These are phyloP conservation scores for Pao palembangensis DNA, from an alignment of 2,113 vertebrate species.

Conservation along the genomic window DNA sequence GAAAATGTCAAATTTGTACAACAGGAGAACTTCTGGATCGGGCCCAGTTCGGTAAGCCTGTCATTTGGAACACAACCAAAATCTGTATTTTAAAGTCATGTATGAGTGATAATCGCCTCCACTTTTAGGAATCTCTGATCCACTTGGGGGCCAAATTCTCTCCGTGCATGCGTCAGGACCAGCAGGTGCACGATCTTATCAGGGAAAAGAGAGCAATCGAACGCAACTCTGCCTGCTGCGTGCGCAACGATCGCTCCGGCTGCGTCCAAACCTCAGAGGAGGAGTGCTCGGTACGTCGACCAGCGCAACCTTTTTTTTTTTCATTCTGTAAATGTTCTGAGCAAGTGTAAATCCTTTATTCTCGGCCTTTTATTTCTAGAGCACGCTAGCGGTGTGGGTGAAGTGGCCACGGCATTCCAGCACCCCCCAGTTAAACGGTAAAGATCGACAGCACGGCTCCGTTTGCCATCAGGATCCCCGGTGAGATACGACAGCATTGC, in stretches of 20 bases:
- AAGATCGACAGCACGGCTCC: constrained; percentile 83
- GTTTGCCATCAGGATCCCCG: constrained; percentile 98
- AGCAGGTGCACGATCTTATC: constrained; percentile 90
- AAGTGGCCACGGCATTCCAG: constrained; percentile 91
- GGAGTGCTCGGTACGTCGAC: constrained; percentile 88
- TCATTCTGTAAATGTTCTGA: neutral
- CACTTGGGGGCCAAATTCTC: constrained; percentile 98
- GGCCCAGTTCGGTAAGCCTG: constrained; percentile 90
- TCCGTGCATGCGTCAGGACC: constrained; percentile 96
- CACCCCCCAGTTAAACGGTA: constrained; percentile 78
- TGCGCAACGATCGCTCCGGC: constrained; percentile 93
- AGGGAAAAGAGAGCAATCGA: constrained; percentile 82
- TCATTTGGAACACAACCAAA: neutral
- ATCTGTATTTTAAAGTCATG: neutral
- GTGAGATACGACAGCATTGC: constrained; percentile 58
- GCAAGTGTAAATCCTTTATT: neutral
- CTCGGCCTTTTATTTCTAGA: constrained; percentile 66
- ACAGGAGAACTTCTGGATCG: constrained; percentile 99
- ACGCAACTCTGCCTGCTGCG: constrained; percentile 92
- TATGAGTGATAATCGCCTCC: neutral
- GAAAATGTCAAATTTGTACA: constrained; percentile 98
- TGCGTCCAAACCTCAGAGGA: constrained; percentile 93
- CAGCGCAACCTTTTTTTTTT: too few relatives aligned
- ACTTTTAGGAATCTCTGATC: constrained; percentile 88
- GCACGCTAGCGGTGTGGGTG: constrained; percentile 94